Base-by-base conservation (phyloP, 2,888 invertebrate species). In the Sphaerophoria rueppellii region DNA sequence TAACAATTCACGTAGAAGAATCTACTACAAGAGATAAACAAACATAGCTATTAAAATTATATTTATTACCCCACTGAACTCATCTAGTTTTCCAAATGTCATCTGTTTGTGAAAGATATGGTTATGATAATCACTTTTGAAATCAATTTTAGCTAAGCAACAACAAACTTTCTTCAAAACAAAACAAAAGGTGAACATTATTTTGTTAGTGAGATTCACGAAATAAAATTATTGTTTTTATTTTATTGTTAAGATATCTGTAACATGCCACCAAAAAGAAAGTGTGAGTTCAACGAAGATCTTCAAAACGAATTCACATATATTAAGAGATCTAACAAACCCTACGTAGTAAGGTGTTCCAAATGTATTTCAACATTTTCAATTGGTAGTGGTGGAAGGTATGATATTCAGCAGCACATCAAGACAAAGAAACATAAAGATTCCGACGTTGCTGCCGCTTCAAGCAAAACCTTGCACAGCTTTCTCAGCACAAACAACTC, bases 351-450 rank as follows among this genome's bases (percentile, higher is more conserved):
- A 24, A 32, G 46, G 24, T 63, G 61, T 48, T 34, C 2, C 34
- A 65, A 48, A 50, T 50, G 63, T n/a, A 50, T 14, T 4, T 50
- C 46, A 50, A 63, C 48, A n/a, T 63, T 50, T 50, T 65, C 50
- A 24, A 65, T 50, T 34, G 50, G 32, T 50, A 65, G 63, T 40
- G 40, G 40, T 40, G 40, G 40, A 40, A 40, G 40, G 40, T 40
- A 32, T 24, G 24, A 67, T 12, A 43, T 54, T 54, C 37, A 67
- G 6, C 54, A 67, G 54, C 54, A 54, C 54, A 67, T 67, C 52
- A 67, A 67, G n/a, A 67, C 67, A 7, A 40, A 67, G 37, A 67
- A 67, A 67, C 67, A 67, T n/a, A 67, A 67, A 37, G 32, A 40
- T 52, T 37, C 50, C 24, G 52, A 65, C 37, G 52, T 65, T 52